These are phyloP conservation scores for Ovis canadensis DNA, from an alignment of 2,113 vertebrate genomes.

Conservation along the genomic window DNA sequence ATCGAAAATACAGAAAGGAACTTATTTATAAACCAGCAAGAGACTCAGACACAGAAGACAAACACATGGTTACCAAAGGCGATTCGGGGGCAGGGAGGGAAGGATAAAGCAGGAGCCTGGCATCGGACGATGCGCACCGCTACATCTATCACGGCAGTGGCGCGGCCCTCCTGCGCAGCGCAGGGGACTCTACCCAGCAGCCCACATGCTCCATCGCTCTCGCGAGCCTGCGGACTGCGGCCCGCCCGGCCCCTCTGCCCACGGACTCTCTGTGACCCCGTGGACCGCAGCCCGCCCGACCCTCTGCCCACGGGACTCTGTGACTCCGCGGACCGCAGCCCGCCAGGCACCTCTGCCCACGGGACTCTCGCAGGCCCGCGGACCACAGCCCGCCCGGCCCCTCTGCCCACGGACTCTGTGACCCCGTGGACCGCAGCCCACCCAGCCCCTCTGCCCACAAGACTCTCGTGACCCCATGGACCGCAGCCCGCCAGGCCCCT, in stretches of 20 bases:
- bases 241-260: too few relatives aligned
- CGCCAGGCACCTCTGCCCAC: too few relatives aligned
- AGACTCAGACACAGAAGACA: background rate
- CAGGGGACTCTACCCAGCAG: accelerated
- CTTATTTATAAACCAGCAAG: background rate
- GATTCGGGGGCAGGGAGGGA: background rate
- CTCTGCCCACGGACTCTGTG: too few relatives aligned
- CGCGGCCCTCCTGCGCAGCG: accelerated
- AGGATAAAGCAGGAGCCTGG: background rate
- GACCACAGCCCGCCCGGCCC: too few relatives aligned
- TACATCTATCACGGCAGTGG: accelerated
- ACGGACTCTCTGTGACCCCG: too few relatives aligned
- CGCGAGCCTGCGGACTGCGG: accelerated
- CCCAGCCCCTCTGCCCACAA: too few relatives aligned
- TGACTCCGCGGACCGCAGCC: accelerated
- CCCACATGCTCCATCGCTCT: accelerated
- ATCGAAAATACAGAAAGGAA: background rate
- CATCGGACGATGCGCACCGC: accelerated
- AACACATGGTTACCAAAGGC: background rate
- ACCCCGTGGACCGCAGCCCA: accelerated
- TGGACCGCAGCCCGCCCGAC: accelerated
- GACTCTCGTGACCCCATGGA: too few relatives aligned
- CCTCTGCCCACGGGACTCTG: background rate
- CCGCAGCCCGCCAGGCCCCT: accelerated
- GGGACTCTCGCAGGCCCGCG: too few relatives aligned